Conservation (phyloP, 2,113 vertebrate genomes). For the Bubo blakistoni region DNA sequence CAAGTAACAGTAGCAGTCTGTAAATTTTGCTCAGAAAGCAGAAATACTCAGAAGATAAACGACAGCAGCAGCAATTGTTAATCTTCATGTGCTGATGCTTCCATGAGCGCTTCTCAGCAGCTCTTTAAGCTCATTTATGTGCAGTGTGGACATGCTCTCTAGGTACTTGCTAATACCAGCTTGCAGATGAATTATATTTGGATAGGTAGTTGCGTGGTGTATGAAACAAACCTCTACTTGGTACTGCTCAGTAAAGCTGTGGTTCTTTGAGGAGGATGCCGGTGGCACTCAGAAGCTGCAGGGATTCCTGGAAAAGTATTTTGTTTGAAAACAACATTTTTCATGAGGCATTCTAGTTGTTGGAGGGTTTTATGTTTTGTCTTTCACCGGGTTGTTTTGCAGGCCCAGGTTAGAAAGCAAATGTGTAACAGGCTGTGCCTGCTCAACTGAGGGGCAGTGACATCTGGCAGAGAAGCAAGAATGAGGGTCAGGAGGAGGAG, state of each 20-base stretch:
- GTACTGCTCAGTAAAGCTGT: not conserved
- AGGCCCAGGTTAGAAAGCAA: not conserved
- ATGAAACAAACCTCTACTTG: not conserved
- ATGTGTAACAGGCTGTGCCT: not conserved
- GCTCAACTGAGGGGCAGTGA: not conserved
- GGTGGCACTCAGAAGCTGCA: not conserved
- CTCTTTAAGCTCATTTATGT: not conserved
- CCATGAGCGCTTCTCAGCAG: not conserved
- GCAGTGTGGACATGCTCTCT: not conserved
- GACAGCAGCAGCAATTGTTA: not conserved
- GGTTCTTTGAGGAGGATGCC: not conserved
- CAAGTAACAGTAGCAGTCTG: not conserved
- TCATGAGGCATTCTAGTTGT: not conserved
- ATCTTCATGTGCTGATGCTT: not conserved
- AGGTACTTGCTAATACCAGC: not conserved
- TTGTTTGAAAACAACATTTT: not conserved
- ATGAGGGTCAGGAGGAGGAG: not conserved
- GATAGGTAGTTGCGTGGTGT: not conserved
- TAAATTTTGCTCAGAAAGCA: not conserved
- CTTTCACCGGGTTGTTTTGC: not conserved
- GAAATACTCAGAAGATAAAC: not conserved
- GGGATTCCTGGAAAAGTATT: not conserved
- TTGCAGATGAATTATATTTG: not conserved
- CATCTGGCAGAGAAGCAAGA: not conserved
- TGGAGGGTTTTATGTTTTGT: not conserved